Base-by-base conservation (phyloP, 2,797 vertebrate genomes). In the Phylloscopus collybita region DNA sequence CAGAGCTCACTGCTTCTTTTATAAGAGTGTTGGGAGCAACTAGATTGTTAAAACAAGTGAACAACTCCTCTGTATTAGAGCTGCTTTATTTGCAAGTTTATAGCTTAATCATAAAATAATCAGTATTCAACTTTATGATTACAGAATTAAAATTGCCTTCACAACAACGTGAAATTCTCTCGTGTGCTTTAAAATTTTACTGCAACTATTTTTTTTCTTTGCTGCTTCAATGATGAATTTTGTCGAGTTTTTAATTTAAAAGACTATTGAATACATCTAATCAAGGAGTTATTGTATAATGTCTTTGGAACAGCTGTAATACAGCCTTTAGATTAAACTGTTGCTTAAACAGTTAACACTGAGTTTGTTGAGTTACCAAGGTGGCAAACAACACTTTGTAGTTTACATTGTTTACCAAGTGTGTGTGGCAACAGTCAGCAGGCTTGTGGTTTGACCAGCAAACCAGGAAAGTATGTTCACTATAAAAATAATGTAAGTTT, bases 351-450 rank as follows among this genome's bases (percentile, higher is more conserved):
- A 54, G 54, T 91, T 81, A 90, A 62, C 16, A 2, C 13, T 61
- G 60, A 18, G 44, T 78, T 91, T 73, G 53, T 61, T 59, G 62
- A 38, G 80, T 84, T 83, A 62, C 93, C 79, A 75, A 56, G 65
- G 67, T 69, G 34, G 21, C 64, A 93, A 80, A 82, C 62, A 57
- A 19, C 29, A 21, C 29, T 51, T n/a, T 4, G 6, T 45, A 6
- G 32, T 62, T 84, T 91, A 73, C 65, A 34, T 13, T 97, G 95
- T 97, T 97, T 96, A 69, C 91, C 94, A 71, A 29, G 26, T 20
- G 45, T 71, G 6, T 90, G 27, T 97, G 62, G 97, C 96, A 96
- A 97, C 95, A 20, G 44, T 90, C 53, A 22, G 26, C 40, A 96
- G 90, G 42, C 85, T 96, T 96, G 91, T 92, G 84, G 88, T 95